Percentiles rank a stretch among this genome's conserved stretches.
Conservation (phyloP, 2,888 invertebrate species). For the Mayetiola destructor region DNA sequence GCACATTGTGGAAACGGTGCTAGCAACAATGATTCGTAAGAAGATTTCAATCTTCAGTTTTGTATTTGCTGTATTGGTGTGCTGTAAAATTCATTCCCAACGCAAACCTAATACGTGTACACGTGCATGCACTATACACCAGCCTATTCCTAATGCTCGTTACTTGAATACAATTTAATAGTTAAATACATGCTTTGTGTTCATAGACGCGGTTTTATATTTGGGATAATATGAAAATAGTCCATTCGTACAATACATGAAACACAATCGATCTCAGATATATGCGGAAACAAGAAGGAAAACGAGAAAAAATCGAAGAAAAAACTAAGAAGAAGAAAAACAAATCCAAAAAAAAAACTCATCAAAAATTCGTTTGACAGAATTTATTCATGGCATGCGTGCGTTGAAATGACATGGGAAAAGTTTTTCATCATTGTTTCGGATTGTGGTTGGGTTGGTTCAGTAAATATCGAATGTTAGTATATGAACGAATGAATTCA, state of each 20-base stretch:
- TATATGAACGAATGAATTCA: slow-evolving; percentile 11
- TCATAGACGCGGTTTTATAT: neutral
- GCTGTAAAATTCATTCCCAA: too few species aligned
- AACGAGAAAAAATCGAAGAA: neutral
- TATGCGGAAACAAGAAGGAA: too few species aligned
- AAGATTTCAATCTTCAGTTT: too few species aligned
- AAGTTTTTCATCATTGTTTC: neutral
- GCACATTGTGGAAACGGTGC: too few species aligned
- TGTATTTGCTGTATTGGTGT: too few species aligned
- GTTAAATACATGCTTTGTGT: neutral
- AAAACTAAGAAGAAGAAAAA: neutral
- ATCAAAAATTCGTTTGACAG: slow-evolving; percentile 11
- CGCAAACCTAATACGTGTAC: too few species aligned
- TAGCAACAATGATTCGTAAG: too few species aligned
- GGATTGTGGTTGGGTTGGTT: neutral
- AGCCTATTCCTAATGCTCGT: too few species aligned
- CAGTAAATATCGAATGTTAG: too few species aligned
- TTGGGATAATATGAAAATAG: neutral
- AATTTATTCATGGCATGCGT: neutral
- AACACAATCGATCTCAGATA: too few species aligned
- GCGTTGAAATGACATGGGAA: neutral
- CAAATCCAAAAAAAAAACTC: neutral
- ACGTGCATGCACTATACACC: too few species aligned
- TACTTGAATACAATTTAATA: too few species aligned
- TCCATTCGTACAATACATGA: neutral